Conservation (phyloP, 2,797 vertebrate genomes). For the Calcarius lapponicus region DNA sequence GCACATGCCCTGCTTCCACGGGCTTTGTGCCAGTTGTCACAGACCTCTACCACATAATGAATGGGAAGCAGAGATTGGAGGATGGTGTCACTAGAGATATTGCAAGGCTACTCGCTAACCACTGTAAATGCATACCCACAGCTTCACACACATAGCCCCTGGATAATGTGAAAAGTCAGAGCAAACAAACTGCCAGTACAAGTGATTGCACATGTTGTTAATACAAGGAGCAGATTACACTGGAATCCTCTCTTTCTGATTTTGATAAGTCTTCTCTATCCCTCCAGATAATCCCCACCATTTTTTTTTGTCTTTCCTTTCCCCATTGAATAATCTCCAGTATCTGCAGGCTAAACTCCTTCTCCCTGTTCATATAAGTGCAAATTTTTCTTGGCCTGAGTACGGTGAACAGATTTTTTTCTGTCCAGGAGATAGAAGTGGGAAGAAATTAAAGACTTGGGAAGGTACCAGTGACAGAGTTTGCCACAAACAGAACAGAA, state of each 20-base stretch:
- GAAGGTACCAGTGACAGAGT: background rate
- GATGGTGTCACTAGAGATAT: background rate
- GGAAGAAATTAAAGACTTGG: background rate
- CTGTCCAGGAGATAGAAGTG: background rate
- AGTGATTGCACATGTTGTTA: background rate
- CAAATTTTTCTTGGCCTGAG: background rate
- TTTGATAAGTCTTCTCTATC: background rate
- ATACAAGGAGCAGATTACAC: background rate
- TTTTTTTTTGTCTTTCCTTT: background rate
- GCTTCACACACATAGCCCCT: background rate
- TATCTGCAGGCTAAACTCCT: background rate
- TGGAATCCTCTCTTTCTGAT: background rate
- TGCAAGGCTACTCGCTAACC: background rate
- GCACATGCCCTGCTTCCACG: background rate
- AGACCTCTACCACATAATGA: background rate
- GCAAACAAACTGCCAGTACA: background rate
- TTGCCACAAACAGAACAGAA: background rate
- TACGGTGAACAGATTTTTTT: background rate
- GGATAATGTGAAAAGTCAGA: constrained; percentile 5
- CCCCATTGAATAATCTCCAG: background rate
- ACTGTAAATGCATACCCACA: background rate
- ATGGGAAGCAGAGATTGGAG: background rate
- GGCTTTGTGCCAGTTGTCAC: background rate
- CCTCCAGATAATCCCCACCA: background rate
- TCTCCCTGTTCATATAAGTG: background rate